Conservation (phyloP, 2,888 invertebrate species). For the Morpho helenor region DNA sequence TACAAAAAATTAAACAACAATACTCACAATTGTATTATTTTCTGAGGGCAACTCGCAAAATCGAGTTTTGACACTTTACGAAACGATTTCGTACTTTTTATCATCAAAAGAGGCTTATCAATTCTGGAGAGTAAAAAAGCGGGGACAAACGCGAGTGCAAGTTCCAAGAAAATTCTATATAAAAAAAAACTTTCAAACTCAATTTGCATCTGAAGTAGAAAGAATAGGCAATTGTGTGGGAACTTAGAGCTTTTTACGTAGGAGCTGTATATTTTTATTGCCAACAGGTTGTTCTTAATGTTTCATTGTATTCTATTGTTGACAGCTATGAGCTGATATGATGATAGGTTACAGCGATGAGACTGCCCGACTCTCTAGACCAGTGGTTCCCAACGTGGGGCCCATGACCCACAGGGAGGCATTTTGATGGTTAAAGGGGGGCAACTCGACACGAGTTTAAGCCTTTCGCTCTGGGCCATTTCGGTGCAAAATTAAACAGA, state of each 20-base stretch:
- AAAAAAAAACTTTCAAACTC: conserved; percentile 28
- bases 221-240: conserved; percentile 21
- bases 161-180: conserved; percentile 23
- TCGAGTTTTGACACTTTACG: neutral
- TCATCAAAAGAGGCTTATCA: conserved; percentile 14
- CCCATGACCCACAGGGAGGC: too few species aligned
- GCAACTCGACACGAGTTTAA: too few species aligned
- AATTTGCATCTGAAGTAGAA: conserved; percentile 28
- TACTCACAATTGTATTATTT: too few species aligned
- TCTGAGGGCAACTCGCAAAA: neutral
- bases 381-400: too few species aligned
- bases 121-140: conserved; percentile 14
- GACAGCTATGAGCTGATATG: neutral
- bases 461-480: too few species aligned
- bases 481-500: too few species aligned
- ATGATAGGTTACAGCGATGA: too few species aligned
- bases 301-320: conserved; percentile 2
- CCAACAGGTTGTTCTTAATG: conserved; percentile 1
- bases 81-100: neutral
- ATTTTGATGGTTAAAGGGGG: too few species aligned
- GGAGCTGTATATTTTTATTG: neutral
- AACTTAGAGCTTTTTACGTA: conserved; percentile 1
- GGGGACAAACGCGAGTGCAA: conserved; percentile 19
- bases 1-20: neutral
- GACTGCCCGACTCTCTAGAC: too few species aligned